Conservation (phyloP, 2,113 vertebrate species). For the Pelobates fuscus region DNA sequence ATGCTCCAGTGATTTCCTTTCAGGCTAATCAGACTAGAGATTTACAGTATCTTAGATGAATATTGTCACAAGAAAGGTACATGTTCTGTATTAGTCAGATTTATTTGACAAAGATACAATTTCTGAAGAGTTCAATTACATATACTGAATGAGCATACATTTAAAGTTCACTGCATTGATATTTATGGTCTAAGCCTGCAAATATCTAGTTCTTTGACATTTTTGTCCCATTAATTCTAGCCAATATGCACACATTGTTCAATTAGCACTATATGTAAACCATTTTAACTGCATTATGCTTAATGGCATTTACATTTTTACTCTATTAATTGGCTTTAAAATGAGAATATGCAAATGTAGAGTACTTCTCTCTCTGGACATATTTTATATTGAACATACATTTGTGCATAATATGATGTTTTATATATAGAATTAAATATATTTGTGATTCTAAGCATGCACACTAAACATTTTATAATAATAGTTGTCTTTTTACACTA, state of each 20-base stretch:
- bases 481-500: too few relatives aligned
- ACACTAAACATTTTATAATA: too few relatives aligned
- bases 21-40: neutral
- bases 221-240: neutral
- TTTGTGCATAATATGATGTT: neutral
- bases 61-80: conserved; percentile 13
- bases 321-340: neutral
- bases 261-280: neutral
- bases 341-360: neutral
- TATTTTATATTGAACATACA: neutral
- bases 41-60: conserved; percentile 9
- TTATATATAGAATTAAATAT: too few relatives aligned
- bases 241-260: neutral
- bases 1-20: neutral
- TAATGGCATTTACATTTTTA: neutral
- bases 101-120: conserved; percentile 6
- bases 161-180: neutral
- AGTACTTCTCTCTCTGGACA: neutral
- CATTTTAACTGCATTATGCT: neutral
- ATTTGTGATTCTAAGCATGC: too few relatives aligned
- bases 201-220: neutral
- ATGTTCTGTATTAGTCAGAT: neutral
- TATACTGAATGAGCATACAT: neutral
- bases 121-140: conserved; percentile 15
- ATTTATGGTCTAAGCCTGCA: neutral